A percentile compares a stretch with the other conserved stretches of the same genome.
Evolutionary conservation across 2,888 invertebrate genomes (phyloP).

Genomic region (Sicus ferrugineus): DNA sequence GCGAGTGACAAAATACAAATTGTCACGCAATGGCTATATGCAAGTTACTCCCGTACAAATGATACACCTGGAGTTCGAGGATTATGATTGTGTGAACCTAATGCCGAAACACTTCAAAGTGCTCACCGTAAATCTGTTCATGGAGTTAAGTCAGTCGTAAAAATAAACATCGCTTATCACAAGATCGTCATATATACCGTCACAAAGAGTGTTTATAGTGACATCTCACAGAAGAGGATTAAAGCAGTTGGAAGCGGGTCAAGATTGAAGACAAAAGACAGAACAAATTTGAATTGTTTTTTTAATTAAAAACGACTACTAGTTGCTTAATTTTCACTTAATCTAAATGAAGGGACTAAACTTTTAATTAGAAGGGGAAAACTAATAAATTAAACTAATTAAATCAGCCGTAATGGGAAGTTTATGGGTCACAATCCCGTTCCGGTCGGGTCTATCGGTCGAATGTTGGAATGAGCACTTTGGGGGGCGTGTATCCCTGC

Average conservation of each 20-base stretch:
- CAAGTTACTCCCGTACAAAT: slow-evolving; percentile 56
- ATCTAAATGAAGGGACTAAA: background rate
- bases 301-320: too few species aligned
- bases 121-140: slow-evolving; percentile 60
- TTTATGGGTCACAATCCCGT: background rate
- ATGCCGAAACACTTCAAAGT: slow-evolving; percentile 53
- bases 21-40: slow-evolving; percentile 63
- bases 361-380: background rate
- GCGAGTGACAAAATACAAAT: slow-evolving; percentile 49
- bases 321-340: too few species aligned
- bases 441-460: slow-evolving; percentile 46
- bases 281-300: too few species aligned
- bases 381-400: background rate
- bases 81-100: slow-evolving; percentile 47
- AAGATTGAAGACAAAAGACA: too few species aligned
- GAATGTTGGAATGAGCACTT: slow-evolving; percentile 63
- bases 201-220: too few species aligned
- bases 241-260: too few species aligned
- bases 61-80: slow-evolving; percentile 54
- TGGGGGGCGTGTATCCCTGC: slow-evolving; percentile 73
- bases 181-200: too few species aligned
- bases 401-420: background rate
- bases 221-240: too few species aligned
- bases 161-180: too few species aligned
- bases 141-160: slow-evolving; percentile 40